Conservation (phyloP, 2,888 invertebrate genomes). For the Petrolisthes manimaculis region DNA sequence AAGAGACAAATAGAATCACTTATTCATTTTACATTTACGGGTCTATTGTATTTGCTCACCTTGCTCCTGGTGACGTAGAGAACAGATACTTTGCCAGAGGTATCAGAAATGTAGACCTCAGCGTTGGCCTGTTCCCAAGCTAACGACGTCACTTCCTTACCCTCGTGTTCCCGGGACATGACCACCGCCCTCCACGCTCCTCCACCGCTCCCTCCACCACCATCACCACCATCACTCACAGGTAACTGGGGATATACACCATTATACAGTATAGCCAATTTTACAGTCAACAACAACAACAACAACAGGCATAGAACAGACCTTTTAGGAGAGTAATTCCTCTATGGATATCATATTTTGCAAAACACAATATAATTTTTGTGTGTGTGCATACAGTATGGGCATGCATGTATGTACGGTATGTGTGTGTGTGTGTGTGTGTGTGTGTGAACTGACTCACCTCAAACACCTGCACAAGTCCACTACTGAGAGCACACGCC, state of each 20-base stretch:
- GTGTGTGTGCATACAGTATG: too few relatives aligned
- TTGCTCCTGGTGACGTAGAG: constrained; percentile 49
- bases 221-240: background rate
- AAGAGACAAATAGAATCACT: too few relatives aligned
- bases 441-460: constrained; percentile 14
- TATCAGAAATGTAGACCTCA: constrained; percentile 59
- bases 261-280: too few relatives aligned
- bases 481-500: constrained; percentile 49
- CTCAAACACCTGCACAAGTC: constrained; percentile 43
- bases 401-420: too few relatives aligned
- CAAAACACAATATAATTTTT: too few relatives aligned
- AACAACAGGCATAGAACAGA: too few relatives aligned
- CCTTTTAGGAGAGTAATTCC: too few relatives aligned
- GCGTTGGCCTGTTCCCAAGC: constrained; percentile 30
- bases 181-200: constrained; percentile 17
- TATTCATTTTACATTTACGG: background rate
- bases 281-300: too few relatives aligned
- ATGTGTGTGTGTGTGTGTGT: background rate
- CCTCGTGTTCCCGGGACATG: constrained; percentile 49
- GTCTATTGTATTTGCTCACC: constrained; percentile 19
- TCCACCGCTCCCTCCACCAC: background rate
- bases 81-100: constrained; percentile 44
- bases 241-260: too few relatives aligned
- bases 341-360: too few relatives aligned
- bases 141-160: constrained; percentile 40